Evolutionary conservation across 1,140 invertebrate species (phyloP), one percentile per base, ranked within the genome.

Genomic region (Drosophila varians): DNA sequence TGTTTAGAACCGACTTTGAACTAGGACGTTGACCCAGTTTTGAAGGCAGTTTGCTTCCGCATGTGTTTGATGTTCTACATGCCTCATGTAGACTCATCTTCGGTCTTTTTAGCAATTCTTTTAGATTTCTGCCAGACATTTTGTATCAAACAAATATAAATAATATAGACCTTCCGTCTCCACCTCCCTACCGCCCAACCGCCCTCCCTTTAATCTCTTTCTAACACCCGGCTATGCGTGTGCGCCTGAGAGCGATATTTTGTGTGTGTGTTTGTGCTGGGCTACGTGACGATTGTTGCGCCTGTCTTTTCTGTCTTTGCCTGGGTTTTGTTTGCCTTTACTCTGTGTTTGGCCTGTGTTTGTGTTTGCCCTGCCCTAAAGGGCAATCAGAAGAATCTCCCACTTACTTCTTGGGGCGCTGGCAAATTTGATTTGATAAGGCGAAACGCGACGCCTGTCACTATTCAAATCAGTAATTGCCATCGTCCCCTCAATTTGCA

Each of bases 251-350:
- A 23, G 38, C 34, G 23, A 26, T 7, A 42, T n/a, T 31, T 11
- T 38, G 43, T 38, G 18, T 38, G 16, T 36, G 40, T 64, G 42
- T 72, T 51, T 48, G 68, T 64, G 74, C 43, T 86, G 82, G 77
- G 70, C 82, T 87, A 87, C 82, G 82, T 87, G 82, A 88, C 73
- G 52, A 47, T 43, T 64, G 71, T 75, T 75, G 73, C 73, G 82
- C 83, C 76, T 86, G 82, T 66, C 78, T 73, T 53, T 77, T 87
- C 55, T 86, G 69, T 28, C 56, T 57, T 74, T 51, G 57, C 34
- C 18, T 54, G 14, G 14, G 4, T 61, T 53, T 61, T 45, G 49
- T 76, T 70, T 75, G 77, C 65, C 23, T 62, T 73, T 40, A 18
- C 21, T 2, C 11, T 18, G 43, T 42, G 45, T 54, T 45, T 58